Evolutionary conservation across 2,113 vertebrate genomes (phyloP).

Genomic region (Penelope pileata): DNA sequence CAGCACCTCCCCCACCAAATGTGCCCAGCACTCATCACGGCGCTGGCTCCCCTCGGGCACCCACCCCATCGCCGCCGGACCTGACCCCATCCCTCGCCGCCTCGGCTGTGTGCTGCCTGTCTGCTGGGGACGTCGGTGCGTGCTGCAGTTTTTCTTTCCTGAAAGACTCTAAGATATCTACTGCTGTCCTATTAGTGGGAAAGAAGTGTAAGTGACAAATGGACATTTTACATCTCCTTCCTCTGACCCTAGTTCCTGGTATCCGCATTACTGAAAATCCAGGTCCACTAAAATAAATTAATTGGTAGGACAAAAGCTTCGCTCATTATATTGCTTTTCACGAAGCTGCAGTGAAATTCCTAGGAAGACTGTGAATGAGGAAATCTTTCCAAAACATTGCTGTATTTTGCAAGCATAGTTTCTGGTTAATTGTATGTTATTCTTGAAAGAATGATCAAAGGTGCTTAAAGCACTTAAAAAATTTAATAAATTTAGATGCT

Average conservation of each 20-base stretch:
- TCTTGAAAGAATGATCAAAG: background rate
- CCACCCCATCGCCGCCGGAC: background rate
- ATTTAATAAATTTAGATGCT: background rate
- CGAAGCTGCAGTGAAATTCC: background rate
- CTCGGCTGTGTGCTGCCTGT: background rate
- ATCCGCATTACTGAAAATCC: background rate
- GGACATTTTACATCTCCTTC: background rate
- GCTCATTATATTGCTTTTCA: background rate
- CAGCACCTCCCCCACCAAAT: background rate
- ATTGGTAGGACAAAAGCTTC: background rate
- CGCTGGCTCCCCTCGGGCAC: background rate
- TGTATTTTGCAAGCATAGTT: background rate
- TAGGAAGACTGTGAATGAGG: background rate
- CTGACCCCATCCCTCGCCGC: background rate
- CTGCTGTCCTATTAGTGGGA: background rate
- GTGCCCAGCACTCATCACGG: fast-evolving
- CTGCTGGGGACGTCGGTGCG: background rate
- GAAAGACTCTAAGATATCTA: background rate
- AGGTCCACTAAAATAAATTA: background rate
- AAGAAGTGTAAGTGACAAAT: background rate
- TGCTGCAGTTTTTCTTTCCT: background rate
- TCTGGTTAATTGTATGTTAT: background rate
- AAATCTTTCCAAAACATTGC: background rate
- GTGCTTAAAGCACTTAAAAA: background rate
- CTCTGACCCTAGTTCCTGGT: constrained; percentile 19